A percentile compares a stretch with the other conserved stretches of the same genome.
Evolutionary conservation across 2,888 invertebrate species (phyloP).

Genomic region (Drosophila algonquin): DNA sequence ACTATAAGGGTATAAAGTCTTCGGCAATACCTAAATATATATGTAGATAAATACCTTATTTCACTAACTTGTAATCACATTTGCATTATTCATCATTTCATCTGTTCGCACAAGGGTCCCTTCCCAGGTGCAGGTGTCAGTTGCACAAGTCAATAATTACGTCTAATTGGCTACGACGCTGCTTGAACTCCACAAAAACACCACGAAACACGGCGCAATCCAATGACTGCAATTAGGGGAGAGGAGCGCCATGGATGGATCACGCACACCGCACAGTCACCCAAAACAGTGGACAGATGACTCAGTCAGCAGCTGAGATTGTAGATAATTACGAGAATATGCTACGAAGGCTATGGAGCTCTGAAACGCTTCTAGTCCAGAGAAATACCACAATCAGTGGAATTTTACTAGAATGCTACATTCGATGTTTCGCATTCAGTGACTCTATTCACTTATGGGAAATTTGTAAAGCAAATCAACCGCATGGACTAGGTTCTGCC

Average conservation of each 20-base stretch:
- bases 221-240: slow-evolving; percentile 56
- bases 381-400: background rate
- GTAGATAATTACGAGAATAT: slow-evolving; percentile 19
- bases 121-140: slow-evolving; percentile 51
- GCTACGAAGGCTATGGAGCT: background rate
- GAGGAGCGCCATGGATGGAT: slow-evolving; percentile 25
- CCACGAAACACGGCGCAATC: slow-evolving; percentile 32
- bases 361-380: background rate
- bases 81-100: slow-evolving; percentile 16
- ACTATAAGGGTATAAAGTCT: slow-evolving; percentile 16
- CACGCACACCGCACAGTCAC: slow-evolving; percentile 33
- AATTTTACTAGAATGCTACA: too few relatives aligned
- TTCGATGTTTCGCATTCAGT: too few relatives aligned
- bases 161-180: slow-evolving; percentile 30
- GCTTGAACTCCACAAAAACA: slow-evolving; percentile 21
- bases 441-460: background rate
- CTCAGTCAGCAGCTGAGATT: slow-evolving; percentile 19
- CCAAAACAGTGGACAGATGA: slow-evolving; percentile 19
- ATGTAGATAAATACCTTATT: slow-evolving; percentile 2
- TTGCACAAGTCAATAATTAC: slow-evolving; percentile 53
- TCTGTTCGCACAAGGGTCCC: slow-evolving; percentile 10
- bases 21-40: background rate
- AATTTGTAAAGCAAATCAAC: background rate
- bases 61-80: background rate
- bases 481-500: too few relatives aligned